phyloP scores from a whole-genome alignment of 2,113 vertebrate genomes.

The Sprattus sprattus region DNA sequence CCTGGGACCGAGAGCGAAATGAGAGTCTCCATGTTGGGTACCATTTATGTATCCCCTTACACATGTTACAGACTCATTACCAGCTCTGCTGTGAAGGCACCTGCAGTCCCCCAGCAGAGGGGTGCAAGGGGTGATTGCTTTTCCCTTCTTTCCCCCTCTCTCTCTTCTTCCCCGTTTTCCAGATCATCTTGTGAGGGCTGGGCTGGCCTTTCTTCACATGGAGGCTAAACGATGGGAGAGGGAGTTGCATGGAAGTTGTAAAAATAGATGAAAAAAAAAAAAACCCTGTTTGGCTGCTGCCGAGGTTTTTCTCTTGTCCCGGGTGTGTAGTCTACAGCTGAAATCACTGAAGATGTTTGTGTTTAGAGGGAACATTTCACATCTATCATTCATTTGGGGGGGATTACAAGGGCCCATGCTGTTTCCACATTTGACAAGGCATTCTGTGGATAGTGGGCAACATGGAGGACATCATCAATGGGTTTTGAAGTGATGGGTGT shows the following conservation, averaged over 20 bases:
- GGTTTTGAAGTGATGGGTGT: neutral
- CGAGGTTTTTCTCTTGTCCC: conserved; percentile 51
- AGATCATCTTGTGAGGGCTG: conserved; percentile 57
- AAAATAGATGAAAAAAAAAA: conserved; percentile 58
- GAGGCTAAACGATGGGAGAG: conserved; percentile 42
- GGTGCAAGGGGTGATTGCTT: neutral
- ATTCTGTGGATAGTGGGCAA: conserved; percentile 27
- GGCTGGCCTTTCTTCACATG: conserved; percentile 50
- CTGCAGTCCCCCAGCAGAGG: neutral
- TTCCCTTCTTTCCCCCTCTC: neutral
- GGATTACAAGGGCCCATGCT: conserved; percentile 27
- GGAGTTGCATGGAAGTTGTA: conserved; percentile 59
- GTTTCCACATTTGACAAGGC: conserved; percentile 45
- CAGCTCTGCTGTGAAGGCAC: neutral
- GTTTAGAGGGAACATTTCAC: conserved; percentile 56
- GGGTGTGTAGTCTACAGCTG: conserved; percentile 55
- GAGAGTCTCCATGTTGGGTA: neutral
- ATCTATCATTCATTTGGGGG: conserved; percentile 52
- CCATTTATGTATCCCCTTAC: neutral
- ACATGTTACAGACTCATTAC: neutral
- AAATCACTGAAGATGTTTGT: conserved; percentile 62
- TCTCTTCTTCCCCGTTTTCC: neutral
- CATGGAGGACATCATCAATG: conserved; percentile 9
- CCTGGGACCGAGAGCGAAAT: neutral
- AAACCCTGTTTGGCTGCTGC: conserved; percentile 48